Evolutionary conservation across 2,797 vertebrate species (phyloP).

Genomic region (Leptodactylus fallax): DNA sequence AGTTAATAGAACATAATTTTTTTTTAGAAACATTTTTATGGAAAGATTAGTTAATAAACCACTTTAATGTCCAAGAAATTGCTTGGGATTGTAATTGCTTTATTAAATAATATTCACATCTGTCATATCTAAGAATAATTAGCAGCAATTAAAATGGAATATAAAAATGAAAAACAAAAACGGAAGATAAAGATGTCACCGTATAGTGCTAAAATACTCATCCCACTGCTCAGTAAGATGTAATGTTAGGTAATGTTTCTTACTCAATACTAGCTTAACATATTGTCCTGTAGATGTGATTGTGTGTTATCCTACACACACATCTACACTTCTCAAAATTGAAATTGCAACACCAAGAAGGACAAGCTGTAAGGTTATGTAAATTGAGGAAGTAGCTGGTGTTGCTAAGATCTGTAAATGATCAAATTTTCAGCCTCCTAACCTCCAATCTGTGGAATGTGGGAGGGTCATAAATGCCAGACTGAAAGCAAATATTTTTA

Average conservation of each 20-base stretch:
- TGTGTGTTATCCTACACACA: not conserved
- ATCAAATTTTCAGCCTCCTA: too few species aligned
- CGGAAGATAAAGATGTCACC: not conserved
- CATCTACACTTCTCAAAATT: not conserved
- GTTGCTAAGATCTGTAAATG: too few species aligned
- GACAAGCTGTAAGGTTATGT: too few species aligned
- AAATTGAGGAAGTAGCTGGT: too few species aligned
- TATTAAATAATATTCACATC: slow-evolving; percentile 3
- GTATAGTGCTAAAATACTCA: not conserved
- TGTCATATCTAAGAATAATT: not conserved
- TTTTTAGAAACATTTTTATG: not conserved
- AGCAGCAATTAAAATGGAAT: not conserved
- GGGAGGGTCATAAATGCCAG: too few species aligned
- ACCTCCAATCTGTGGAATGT: too few species aligned
- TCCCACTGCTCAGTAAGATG: not conserved
- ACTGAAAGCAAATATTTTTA: too few species aligned
- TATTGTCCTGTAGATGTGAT: not conserved
- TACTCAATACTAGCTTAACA: not conserved
- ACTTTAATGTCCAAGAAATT: not conserved
- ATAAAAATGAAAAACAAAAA: not conserved
- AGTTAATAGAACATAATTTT: slow-evolving; percentile 5
- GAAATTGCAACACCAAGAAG: too few species aligned
- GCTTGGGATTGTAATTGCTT: slow-evolving; percentile 10
- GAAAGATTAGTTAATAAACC: not conserved
- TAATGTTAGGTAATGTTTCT: not conserved